A percentile compares a stretch with the other conserved stretches of the same genome.
phyloP scores from a whole-genome alignment of 2,888 invertebrate genomes.

The Lasius fuliginosus region DNA sequence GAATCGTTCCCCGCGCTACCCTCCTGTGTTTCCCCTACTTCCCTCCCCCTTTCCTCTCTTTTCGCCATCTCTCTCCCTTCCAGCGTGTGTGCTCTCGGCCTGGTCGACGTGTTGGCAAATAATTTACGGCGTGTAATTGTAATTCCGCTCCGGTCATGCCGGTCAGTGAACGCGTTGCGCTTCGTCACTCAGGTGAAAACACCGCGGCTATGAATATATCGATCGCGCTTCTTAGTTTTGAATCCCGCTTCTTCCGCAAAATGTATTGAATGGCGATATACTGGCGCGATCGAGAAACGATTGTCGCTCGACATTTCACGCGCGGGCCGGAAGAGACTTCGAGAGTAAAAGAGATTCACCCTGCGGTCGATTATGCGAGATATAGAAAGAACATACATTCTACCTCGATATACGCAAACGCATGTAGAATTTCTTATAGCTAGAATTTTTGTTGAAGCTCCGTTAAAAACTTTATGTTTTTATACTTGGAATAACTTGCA shows the following conservation, averaged over 20 bases:
- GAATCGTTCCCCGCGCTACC: conserved; percentile 55
- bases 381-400: neutral
- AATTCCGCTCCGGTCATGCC: conserved; percentile 72
- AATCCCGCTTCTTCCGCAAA: neutral
- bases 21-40: conserved; percentile 3
- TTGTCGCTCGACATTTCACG: conserved; percentile 15
- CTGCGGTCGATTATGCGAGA: conserved; percentile 13
- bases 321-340: conserved; percentile 22
- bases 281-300: conserved; percentile 42
- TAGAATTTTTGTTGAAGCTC: conserved; percentile 14
- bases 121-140: conserved; percentile 82
- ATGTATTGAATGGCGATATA: conserved; percentile 14
- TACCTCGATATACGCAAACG: neutral
- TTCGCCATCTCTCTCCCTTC: neutral
- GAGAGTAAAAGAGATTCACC: neutral
- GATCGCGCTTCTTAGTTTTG: conserved; percentile 47
- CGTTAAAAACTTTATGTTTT: neutral
- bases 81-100: conserved; percentile 23
- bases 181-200: conserved; percentile 19
- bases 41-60: conserved; percentile 17
- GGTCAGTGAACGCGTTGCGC: conserved; percentile 45
- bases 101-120: conserved; percentile 77
- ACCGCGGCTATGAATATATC: conserved; percentile 38
- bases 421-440: conserved; percentile 1
- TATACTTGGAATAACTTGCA: neutral